These are phyloP conservation scores for Xestia sexstrigata DNA, from an alignment of 2,888 invertebrate species.

Conservation along the genomic window DNA sequence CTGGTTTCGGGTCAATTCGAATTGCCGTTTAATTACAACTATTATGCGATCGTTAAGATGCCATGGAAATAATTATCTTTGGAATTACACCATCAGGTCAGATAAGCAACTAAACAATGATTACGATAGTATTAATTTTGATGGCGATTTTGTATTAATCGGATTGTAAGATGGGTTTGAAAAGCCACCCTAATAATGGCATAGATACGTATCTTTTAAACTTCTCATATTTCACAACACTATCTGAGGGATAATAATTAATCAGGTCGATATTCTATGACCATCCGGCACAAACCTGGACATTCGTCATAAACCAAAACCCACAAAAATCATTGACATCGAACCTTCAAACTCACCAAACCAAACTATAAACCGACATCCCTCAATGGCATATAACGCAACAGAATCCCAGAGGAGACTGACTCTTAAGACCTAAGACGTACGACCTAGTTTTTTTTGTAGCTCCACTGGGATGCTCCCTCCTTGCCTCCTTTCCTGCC, in stretches of 20 bases:
- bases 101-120: slow-evolving; percentile 14
- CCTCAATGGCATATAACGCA: slow-evolving; percentile 60
- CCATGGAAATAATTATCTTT: slow-evolving; percentile 32
- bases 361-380: slow-evolving; percentile 31
- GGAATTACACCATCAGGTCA: slow-evolving; percentile 19
- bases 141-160: not conserved
- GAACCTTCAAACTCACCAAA: slow-evolving; percentile 16
- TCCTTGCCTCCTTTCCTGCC: slow-evolving; percentile 91
- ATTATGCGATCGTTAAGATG: slow-evolving; percentile 38
- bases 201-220: not conserved
- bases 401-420: slow-evolving; percentile 54
- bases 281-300: not conserved
- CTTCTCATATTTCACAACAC: not conserved
- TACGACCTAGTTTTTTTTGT: slow-evolving; percentile 79
- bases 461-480: slow-evolving; percentile 88
- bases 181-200: not conserved
- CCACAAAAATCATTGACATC: slow-evolving; percentile 5
- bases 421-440: slow-evolving; percentile 43
- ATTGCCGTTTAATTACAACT: slow-evolving; percentile 34
- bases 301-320: slow-evolving; percentile 1
- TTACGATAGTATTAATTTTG: slow-evolving; percentile 12
- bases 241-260: not conserved
- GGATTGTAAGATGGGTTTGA: not conserved
- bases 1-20: slow-evolving; percentile 23
- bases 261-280: not conserved